phyloP scores from a whole-genome alignment of 1,140 invertebrate species.

The Lucilia cuprina region DNA sequence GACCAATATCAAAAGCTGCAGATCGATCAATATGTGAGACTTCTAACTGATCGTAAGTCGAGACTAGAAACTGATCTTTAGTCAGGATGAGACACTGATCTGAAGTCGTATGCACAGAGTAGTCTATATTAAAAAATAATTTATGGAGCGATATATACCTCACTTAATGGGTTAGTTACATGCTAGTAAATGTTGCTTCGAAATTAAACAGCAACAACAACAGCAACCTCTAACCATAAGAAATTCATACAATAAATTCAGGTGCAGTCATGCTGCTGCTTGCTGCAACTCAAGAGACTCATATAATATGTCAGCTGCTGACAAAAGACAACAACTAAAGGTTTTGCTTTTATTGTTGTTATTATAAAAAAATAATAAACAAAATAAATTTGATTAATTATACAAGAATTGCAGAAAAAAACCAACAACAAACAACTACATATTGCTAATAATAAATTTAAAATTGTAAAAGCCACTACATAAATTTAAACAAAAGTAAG shows the following conservation, averaged over 20 bases:
- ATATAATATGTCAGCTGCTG: background rate
- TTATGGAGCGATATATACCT: no score
- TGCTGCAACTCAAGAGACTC: background rate
- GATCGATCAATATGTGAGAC: no score
- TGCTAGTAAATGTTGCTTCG: background rate
- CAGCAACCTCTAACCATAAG: background rate
- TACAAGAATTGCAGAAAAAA: background rate
- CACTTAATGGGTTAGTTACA: background rate
- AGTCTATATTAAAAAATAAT: background rate
- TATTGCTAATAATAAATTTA: background rate
- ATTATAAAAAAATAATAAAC: background rate
- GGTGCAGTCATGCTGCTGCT: background rate
- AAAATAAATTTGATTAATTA: slow-evolving; percentile 15
- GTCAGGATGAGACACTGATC: no score
- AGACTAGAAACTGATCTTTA: no score
- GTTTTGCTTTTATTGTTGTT: background rate
- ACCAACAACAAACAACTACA: background rate
- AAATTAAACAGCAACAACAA: background rate
- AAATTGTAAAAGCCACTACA: background rate
- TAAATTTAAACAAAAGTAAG: background rate
- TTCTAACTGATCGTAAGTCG: no score
- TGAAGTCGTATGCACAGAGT: no score
- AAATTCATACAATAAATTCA: background rate
- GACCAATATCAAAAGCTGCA: no score
- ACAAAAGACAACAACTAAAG: background rate